A percentile compares a stretch with the other conserved stretches of the same genome.
Conservation (phyloP, 2,797 vertebrate genomes). For the Spatula clypeata region DNA sequence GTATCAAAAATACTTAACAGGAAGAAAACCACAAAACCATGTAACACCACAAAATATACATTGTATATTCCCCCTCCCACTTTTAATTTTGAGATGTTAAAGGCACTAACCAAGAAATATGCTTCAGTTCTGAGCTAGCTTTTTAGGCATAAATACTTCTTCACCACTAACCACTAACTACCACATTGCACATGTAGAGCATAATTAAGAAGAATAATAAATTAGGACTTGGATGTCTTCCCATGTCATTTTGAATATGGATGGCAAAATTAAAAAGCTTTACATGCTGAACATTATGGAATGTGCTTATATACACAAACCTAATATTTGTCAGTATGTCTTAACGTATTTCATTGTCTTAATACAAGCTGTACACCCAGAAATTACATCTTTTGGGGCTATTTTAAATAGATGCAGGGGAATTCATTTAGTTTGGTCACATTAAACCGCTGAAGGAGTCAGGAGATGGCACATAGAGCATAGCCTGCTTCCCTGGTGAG, state of each 20-base stretch:
- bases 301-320: neutral
- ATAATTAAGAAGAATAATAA: slow-evolving; percentile 32
- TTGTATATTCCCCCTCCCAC: neutral
- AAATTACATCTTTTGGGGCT: neutral
- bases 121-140: neutral
- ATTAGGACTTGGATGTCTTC: slow-evolving; percentile 15
- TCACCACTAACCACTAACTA: slow-evolving; percentile 27
- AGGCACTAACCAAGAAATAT: neutral
- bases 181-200: neutral
- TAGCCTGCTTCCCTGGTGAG: slow-evolving; percentile 38
- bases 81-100: neutral
- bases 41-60: neutral
- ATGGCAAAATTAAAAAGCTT: slow-evolving; percentile 15
- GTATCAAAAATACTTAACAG: neutral
- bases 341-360: neutral
- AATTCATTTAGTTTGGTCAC: neutral
- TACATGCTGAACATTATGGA: neutral
- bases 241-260: neutral
- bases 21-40: neutral
- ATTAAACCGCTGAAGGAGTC: slow-evolving; percentile 17
- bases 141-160: slow-evolving; percentile 26
- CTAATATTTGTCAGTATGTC: neutral
- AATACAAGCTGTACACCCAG: neutral
- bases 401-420: neutral
- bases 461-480: neutral